These are phyloP conservation scores for Drosophila bocqueti DNA, from an alignment of 1,140 invertebrate genomes.

Conservation along the genomic window DNA sequence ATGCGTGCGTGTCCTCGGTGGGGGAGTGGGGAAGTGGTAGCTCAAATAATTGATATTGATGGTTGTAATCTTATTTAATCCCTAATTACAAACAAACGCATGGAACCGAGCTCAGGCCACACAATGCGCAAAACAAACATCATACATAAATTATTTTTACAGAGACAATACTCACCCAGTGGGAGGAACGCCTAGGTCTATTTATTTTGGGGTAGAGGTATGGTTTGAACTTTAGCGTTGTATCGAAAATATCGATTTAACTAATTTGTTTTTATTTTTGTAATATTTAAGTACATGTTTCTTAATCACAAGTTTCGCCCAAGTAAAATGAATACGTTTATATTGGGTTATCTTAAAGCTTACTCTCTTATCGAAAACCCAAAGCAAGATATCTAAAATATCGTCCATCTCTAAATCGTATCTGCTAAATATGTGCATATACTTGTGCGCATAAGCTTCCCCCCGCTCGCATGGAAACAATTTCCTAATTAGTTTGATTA, in stretches of 20 bases:
- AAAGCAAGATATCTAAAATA: neutral
- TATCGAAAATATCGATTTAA: too few species aligned
- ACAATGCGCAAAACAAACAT: slow-evolving; percentile 49
- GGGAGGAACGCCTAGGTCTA: neutral
- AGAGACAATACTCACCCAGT: slow-evolving; percentile 21
- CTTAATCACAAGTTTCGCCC: neutral
- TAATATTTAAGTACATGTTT: neutral
- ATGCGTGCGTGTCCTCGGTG: slow-evolving; percentile 28
- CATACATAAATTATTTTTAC: slow-evolving; percentile 62
- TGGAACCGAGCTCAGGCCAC: slow-evolving; percentile 41
- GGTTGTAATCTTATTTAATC: slow-evolving; percentile 82
- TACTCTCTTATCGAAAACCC: neutral
- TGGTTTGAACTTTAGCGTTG: neutral
- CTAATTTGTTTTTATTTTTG: neutral
- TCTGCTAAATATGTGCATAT: slow-evolving; percentile 40
- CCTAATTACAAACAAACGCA: slow-evolving; percentile 82
- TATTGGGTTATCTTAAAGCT: too few species aligned
- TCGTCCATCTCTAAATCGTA: slow-evolving; percentile 5
- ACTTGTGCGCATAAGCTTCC: slow-evolving; percentile 3
- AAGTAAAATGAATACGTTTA: too few species aligned
- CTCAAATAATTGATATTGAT: slow-evolving; percentile 81
- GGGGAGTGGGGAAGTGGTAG: slow-evolving; percentile 23
- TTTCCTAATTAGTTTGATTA: slow-evolving; percentile 60
- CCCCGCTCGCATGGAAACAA: slow-evolving; percentile 30
- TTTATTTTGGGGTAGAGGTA: neutral